Base-by-base conservation (phyloP, 1,140 invertebrate species). In the Anagrus nilaparvatae region DNA sequence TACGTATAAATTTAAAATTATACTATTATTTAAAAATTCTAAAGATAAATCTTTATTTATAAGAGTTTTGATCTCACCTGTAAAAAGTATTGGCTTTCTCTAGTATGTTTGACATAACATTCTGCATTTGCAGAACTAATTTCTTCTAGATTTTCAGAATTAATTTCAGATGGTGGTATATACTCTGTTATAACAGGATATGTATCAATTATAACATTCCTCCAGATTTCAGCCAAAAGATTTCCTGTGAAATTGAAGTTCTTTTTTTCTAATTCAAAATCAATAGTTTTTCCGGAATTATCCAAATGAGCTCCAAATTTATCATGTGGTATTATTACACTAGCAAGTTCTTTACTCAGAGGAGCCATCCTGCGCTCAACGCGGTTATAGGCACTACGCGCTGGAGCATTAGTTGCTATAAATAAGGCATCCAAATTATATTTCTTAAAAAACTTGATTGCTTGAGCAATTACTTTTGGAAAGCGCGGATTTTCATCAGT, bases 361-460 rank as follows among this genome's bases (percentile, higher is more conserved):
- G 56, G 52, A 32, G 51, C 56, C 54, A 58, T 59, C 8, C 51
- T 31, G 29, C 53, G 47, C 39, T 61, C 55, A 3, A 59, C 52
- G 33, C 54, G 36, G 43, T 59, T 58, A 36, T 48, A 59, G 6
- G 55, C 55, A 39, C 53, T 58, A 35, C 53, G 40, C 8, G 51
- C 51, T 40, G 64, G 63, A 29, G 67, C 64, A 57, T 70, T 63
- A 4, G 59, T 64, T n/a, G 51, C 54, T 31, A 70, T 56, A 46
- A 58, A 69, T 30, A 63, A 24, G 31, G 57, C 63, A 50, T 71
- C 68, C 14, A 67, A 44, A 54, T 69, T 52, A 42, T 52, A 45
- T 33, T 52, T 36, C 20, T 46, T 37, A 53, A 67, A 67, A 40
- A 58, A 47, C 23, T 34, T 5, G 56, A 62, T 54, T 30, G 54